Evolutionary conservation across 1,140 invertebrate species (phyloP).

Genomic region (Drosophila watanabei): DNA sequence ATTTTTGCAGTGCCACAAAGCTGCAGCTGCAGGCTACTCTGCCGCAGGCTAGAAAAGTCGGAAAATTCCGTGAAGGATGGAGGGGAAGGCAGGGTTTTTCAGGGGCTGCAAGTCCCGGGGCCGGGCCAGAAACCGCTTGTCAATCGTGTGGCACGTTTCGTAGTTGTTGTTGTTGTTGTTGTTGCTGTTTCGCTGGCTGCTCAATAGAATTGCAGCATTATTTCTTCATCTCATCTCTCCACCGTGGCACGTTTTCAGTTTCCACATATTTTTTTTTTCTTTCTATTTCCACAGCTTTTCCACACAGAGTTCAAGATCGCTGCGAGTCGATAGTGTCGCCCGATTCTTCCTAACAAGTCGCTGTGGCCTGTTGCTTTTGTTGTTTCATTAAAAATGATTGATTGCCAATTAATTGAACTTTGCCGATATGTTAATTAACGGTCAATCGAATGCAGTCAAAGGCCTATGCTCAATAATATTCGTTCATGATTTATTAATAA

Average conservation of each 20-base stretch:
- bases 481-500: constrained; percentile 41
- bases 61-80: not conserved
- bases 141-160: constrained; percentile 68
- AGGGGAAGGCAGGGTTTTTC: not conserved
- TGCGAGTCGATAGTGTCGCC: constrained; percentile 70
- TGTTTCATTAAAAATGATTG: constrained; percentile 84
- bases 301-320: constrained; percentile 69
- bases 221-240: constrained; percentile 46
- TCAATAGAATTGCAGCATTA: constrained; percentile 56
- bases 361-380: constrained; percentile 32
- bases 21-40: constrained; percentile 46
- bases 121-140: constrained; percentile 65
- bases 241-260: constrained; percentile 67
- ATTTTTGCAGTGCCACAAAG: not conserved
- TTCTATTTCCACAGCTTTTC: constrained; percentile 37
- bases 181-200: constrained; percentile 18
- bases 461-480: constrained; percentile 22
- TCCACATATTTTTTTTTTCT: constrained; percentile 37
- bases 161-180: constrained; percentile 8
- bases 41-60: constrained; percentile 28
- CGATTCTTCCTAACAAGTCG: constrained; percentile 60
- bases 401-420: constrained; percentile 82
- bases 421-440: constrained; percentile 77
- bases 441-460: constrained; percentile 55
- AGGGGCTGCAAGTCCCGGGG: constrained; percentile 31